Conservation (phyloP, 2,888 invertebrate genomes). For the Drosophila suboccidentalis region DNA sequence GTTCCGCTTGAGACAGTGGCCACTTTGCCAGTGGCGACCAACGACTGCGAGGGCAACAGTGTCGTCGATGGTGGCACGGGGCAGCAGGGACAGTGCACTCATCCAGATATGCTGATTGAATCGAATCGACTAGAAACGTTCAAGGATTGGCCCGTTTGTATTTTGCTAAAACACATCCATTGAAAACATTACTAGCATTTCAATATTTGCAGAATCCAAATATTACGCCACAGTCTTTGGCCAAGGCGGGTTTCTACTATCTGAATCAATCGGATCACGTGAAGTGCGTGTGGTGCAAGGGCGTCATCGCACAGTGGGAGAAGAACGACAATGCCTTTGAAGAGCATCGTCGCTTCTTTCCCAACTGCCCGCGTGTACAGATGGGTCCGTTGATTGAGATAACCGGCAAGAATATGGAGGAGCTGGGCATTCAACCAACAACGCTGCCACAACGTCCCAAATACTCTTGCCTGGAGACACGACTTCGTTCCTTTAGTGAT, state of each 20-base stretch:
- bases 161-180: not conserved
- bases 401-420: slow-evolving; percentile 86
- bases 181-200: not conserved
- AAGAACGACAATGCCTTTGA: slow-evolving; percentile 92
- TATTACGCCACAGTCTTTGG: slow-evolving; percentile 90
- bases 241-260: slow-evolving; percentile 94
- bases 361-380: slow-evolving; percentile 89
- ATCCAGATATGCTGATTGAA: slow-evolving; percentile 88
- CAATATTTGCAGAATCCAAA: slow-evolving; percentile 83
- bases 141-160: slow-evolving; percentile 90
- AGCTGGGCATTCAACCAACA: slow-evolving; percentile 87
- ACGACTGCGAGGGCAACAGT: slow-evolving; percentile 49
- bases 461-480: slow-evolving; percentile 89
- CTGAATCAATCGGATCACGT: slow-evolving; percentile 90
- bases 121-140: slow-evolving; percentile 90
- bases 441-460: slow-evolving; percentile 89
- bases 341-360: slow-evolving; percentile 93
- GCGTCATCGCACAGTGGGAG: slow-evolving; percentile 92
- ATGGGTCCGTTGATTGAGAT: slow-evolving; percentile 86
- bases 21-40: not conserved
- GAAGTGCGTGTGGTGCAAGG: slow-evolving; percentile 93
- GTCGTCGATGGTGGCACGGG: slow-evolving; percentile 55
- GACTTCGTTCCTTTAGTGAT: slow-evolving; percentile 89
- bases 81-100: slow-evolving; percentile 29
- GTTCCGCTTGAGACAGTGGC: slow-evolving; percentile 86